Evolutionary conservation across 2,888 invertebrate genomes (phyloP).

Genomic region (Hartigia nigra): DNA sequence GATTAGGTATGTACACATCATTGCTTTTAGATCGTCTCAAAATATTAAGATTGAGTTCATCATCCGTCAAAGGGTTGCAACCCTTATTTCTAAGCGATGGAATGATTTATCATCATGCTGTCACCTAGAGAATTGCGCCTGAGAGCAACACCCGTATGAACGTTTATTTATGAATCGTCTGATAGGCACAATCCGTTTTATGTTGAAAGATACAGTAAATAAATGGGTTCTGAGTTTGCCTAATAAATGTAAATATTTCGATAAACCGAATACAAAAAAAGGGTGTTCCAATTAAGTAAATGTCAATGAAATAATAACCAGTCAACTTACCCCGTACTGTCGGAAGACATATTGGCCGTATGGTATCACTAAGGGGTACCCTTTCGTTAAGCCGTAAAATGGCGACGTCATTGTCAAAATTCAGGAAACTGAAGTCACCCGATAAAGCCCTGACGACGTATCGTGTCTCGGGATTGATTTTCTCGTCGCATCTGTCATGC

Average conservation of each 20-base stretch:
- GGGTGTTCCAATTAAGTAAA: neutral
- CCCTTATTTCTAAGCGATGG: neutral
- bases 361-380: conserved; percentile 81
- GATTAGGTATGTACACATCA: neutral
- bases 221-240: conserved; percentile 36
- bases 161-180: conserved; percentile 40
- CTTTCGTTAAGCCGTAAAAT: conserved; percentile 82
- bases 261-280: conserved; percentile 7
- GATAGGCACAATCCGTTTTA: conserved; percentile 31
- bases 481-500: conserved; percentile 84
- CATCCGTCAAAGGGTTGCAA: neutral
- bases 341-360: conserved; percentile 87
- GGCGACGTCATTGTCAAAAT: conserved; percentile 91
- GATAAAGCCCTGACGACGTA: conserved; percentile 78
- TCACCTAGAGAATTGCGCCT: neutral
- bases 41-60: neutral
- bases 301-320: neutral
- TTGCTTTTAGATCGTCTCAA: neutral
- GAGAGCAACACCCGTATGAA: conserved; percentile 47
- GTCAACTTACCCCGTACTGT: conserved; percentile 70
- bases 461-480: conserved; percentile 78
- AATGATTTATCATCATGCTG: neutral
- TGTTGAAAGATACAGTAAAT: conserved; percentile 33
- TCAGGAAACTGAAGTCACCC: conserved; percentile 85
- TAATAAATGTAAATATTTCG: conserved; percentile 19